Base-by-base conservation (phyloP, 2,113 vertebrate genomes). In the Cyprinodon variegatus region DNA sequence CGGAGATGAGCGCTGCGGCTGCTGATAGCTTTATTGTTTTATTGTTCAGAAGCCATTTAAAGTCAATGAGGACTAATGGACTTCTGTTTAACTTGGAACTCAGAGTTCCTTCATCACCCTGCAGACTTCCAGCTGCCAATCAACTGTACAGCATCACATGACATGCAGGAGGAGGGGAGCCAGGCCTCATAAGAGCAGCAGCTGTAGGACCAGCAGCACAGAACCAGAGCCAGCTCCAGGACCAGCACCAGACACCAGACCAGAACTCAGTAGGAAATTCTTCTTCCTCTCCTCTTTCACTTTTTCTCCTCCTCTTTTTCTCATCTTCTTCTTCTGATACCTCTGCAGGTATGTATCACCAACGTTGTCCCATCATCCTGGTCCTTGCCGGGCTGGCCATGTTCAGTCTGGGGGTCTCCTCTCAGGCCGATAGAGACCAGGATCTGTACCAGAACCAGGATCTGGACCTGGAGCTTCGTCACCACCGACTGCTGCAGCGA, bases 401-500 rank as follows among this genome's bases (percentile, higher is more conserved):
- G 87, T 94, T 95, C 82, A 77, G 93, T 29, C 93, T 93, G 45
- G 87, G 93, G 13, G 94, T 95, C 37, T 88, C 79, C 38, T 95
- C 96, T 20, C 96, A 96, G 69, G 93, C 95, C 40, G 95, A 97
- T 81, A 84, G 85, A 86, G 90, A 92, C 61, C 63, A 82, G 79
- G 90, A 92, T 62, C 68, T 82, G 70, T 65, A 82, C 66, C 83
- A 77, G 73, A 38, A 88, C 75, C 83, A 73, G 48, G 83, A 92
- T 48, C 80, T 88, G 72, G 83, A 90, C 13, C 77, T 84, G 67
- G 90, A 93, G 84, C 95, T 95, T 70, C 92, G 94, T 69, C 95
- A 96, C 77, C 96, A 95, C 66, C 93, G 95, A 86, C 95, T 97
- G 92, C 94, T 97, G 86, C 96, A 98, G 91, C 95, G 95, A 86